Conservation (phyloP, 2,888 invertebrate genomes). For the Sphinx pinastri region DNA sequence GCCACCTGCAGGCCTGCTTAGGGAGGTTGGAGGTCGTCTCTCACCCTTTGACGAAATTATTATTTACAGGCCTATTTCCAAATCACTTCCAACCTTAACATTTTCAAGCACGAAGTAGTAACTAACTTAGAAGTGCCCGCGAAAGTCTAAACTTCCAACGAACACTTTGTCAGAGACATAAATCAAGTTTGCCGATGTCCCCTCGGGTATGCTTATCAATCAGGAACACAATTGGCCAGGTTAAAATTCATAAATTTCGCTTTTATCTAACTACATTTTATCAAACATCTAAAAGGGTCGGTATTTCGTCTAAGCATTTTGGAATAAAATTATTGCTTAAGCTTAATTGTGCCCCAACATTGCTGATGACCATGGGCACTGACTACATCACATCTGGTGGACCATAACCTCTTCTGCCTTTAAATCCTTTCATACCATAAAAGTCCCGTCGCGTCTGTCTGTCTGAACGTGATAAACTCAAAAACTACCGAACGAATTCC, state of each 20-base stretch:
- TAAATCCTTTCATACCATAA: too few species aligned
- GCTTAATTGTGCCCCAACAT: too few species aligned
- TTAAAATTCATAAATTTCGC: slow-evolving; percentile 24
- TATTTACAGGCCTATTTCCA: too few species aligned
- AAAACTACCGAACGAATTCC: too few species aligned
- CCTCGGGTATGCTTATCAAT: slow-evolving; percentile 25
- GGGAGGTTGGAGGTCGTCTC: too few species aligned
- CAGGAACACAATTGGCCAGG: slow-evolving; percentile 23
- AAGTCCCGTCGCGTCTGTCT: too few species aligned
- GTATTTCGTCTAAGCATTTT: background rate
- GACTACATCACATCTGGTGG: too few species aligned
- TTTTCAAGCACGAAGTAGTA: slow-evolving; percentile 12
- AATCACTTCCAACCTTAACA: slow-evolving; percentile 1
- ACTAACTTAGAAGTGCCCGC: slow-evolving; percentile 21
- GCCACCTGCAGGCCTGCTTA: too few species aligned
- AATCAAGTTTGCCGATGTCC: slow-evolving; percentile 22
- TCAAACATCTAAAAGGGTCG: background rate
- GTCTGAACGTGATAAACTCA: too few species aligned
- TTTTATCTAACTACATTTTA: background rate
- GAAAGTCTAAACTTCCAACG: slow-evolving; percentile 7
- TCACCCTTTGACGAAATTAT: too few species aligned
- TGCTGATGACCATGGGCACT: too few species aligned
- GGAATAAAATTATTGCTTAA: slow-evolving; percentile 12
- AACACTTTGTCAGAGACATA: slow-evolving; percentile 24
- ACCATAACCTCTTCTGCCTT: too few species aligned